phyloP scores from a whole-genome alignment of 2,797 vertebrate genomes.

The Kryptopterus vitreolus region DNA sequence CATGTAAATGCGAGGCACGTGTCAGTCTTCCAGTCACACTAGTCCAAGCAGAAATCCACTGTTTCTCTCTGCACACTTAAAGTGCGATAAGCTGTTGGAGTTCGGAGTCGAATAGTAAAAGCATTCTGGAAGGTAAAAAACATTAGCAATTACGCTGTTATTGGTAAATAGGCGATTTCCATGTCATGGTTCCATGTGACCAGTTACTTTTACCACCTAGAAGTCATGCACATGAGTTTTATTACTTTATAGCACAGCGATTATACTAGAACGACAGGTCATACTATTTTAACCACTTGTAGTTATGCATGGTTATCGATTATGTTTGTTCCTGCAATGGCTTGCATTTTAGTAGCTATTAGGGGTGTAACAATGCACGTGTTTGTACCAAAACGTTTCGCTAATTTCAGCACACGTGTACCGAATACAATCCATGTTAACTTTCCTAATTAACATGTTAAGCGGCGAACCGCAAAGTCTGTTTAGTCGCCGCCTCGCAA shows the following conservation, averaged over 20 bases:
- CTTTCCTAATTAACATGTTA: too few relatives aligned
- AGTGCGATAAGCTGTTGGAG: background rate
- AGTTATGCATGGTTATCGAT: too few relatives aligned
- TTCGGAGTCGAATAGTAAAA: background rate
- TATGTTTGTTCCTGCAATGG: background rate
- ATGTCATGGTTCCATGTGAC: background rate
- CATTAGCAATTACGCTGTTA: too few relatives aligned
- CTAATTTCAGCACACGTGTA: too few relatives aligned
- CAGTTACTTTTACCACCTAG: background rate
- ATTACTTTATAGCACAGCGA: background rate
- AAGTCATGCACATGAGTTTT: background rate
- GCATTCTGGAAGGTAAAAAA: background rate
- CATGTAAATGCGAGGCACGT: background rate
- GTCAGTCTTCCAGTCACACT: background rate
- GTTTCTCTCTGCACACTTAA: background rate
- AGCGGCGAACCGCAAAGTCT: too few relatives aligned
- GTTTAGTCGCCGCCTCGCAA: too few relatives aligned
- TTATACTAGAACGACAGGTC: background rate
- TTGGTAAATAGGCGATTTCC: too few relatives aligned
- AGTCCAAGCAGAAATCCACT: background rate
- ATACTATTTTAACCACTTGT: background rate
- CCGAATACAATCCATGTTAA: too few relatives aligned
- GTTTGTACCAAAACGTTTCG: too few relatives aligned
- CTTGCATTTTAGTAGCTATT: background rate
- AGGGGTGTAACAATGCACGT: too few relatives aligned